Evolutionary conservation across 1,140 invertebrate genomes (phyloP).

Genomic region (Papilio glaucus): DNA sequence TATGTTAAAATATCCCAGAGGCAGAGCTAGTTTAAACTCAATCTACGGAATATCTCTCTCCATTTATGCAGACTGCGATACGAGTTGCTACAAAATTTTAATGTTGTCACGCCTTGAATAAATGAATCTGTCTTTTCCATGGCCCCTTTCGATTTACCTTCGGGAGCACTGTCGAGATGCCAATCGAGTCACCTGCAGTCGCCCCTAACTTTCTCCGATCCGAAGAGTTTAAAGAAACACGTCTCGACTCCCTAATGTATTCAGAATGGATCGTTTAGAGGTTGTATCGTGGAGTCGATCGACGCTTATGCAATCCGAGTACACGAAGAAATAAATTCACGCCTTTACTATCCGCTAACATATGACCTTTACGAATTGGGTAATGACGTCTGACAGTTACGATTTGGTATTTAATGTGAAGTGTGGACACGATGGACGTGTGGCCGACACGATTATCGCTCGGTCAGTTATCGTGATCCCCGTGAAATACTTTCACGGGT

Average conservation of each 20-base stretch:
- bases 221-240: slow-evolving; percentile 32
- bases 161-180: slow-evolving; percentile 1
- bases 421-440: slow-evolving; percentile 16
- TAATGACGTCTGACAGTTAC: slow-evolving; percentile 29
- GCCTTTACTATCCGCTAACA: slow-evolving; percentile 15
- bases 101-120: slow-evolving; percentile 34
- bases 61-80: slow-evolving; percentile 1
- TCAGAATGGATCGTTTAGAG: slow-evolving; percentile 34
- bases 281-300: slow-evolving; percentile 19
- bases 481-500: neutral
- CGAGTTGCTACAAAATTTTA: slow-evolving; percentile 32
- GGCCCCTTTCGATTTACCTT: slow-evolving; percentile 27
- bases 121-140: slow-evolving; percentile 37
- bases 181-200: slow-evolving; percentile 28
- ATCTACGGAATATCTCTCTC: neutral
- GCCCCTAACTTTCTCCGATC: slow-evolving; percentile 7
- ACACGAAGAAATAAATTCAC: slow-evolving; percentile 25
- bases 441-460: slow-evolving; percentile 23
- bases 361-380: slow-evolving; percentile 31
- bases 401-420: slow-evolving; percentile 24
- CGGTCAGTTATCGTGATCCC: slow-evolving; percentile 23
- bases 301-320: slow-evolving; percentile 19
- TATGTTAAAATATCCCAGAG: slow-evolving; percentile 1
- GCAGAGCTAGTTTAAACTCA: neutral
- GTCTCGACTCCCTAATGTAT: slow-evolving; percentile 27